phyloP scores from a whole-genome alignment of 23 tunicate genomes.

The Ciona savignyi region DNA sequence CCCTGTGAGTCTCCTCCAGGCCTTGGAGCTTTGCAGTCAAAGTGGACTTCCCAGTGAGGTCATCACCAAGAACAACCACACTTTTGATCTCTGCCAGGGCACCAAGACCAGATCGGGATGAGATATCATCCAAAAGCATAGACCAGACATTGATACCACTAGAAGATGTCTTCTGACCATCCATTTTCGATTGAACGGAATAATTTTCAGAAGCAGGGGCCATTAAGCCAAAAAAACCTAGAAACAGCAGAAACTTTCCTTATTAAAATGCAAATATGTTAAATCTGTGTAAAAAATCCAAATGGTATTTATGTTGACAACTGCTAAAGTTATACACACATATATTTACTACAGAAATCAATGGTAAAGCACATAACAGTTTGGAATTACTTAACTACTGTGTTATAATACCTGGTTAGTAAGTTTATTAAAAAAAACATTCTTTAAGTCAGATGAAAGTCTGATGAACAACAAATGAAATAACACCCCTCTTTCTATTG shows the following conservation, averaged over 20 bases:
- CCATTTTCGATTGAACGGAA: neutral
- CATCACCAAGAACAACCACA: conserved; percentile 63
- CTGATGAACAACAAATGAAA: no score
- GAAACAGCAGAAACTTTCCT: neutral
- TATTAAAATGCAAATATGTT: no score
- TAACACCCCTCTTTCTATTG: no score
- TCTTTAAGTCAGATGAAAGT: no score
- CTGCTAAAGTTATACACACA: no score
- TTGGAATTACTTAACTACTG: no score
- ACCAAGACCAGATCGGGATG: conserved; percentile 23
- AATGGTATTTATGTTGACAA: neutral
- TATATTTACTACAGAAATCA: no score
- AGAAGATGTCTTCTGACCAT: conserved; percentile 11
- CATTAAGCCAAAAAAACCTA: neutral
- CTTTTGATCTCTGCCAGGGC: conserved; percentile 37
- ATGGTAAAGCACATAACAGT: no score
- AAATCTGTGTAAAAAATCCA: neutral
- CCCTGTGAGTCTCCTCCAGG: conserved; percentile 57
- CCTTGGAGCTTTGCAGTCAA: conserved; percentile 57
- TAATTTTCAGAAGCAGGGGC: conserved; percentile 3
- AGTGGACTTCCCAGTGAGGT: conserved; percentile 74
- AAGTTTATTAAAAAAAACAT: no score
- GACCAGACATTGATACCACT: conserved; percentile 54
- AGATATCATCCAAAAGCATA: conserved; percentile 56
- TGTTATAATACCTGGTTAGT: no score